These are phyloP conservation scores for Cercopithecus mona DNA, from an alignment of 2,113 vertebrate genomes.

Conservation along the genomic window DNA sequence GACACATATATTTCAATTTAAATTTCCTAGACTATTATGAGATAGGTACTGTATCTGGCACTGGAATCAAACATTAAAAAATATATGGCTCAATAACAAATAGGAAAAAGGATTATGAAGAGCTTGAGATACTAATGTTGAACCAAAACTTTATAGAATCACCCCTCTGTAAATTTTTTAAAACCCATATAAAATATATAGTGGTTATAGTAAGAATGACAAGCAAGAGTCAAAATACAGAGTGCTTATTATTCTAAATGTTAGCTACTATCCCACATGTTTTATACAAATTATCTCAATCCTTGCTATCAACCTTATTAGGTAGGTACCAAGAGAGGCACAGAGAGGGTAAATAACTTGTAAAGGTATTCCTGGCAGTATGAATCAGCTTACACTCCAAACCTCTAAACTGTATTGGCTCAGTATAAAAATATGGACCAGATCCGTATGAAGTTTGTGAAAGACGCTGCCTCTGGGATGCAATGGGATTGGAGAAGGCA, in stretches of 20 bases:
- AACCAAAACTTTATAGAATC: neutral
- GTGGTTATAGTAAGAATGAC: neutral
- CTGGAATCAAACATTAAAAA: neutral
- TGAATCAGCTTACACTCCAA: neutral
- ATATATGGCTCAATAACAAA: neutral
- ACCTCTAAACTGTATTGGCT: neutral
- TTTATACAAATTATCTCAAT: neutral
- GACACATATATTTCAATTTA: neutral
- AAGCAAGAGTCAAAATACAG: conserved; percentile 7
- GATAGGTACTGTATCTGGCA: neutral
- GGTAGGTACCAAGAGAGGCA: neutral
- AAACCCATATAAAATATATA: conserved; percentile 19
- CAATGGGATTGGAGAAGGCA: neutral
- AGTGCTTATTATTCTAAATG: neutral
- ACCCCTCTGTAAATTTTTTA: neutral
- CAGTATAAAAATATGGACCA: neutral
- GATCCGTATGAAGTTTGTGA: neutral
- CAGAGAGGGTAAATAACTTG: neutral
- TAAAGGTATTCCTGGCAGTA: neutral
- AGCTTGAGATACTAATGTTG: neutral
- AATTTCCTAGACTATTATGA: neutral
- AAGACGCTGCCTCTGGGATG: neutral
- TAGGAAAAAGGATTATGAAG: neutral
- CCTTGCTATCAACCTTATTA: neutral
- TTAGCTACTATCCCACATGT: neutral